Conservation (phyloP, 2,113 vertebrate genomes). For the Leptobrachium leishanense region DNA sequence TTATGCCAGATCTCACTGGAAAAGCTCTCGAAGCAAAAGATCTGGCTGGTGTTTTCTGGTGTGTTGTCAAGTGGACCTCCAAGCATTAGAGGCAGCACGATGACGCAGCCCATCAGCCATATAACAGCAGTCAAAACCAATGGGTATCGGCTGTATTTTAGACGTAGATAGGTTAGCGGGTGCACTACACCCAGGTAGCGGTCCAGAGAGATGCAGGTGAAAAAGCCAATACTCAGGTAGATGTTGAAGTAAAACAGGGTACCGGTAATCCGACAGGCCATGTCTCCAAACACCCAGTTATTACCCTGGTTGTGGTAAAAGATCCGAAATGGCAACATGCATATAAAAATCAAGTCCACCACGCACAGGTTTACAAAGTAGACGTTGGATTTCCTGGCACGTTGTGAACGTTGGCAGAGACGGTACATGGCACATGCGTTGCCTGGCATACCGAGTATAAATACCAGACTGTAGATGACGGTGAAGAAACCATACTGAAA, state of each 20-base stretch:
- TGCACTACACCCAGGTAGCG: constrained; percentile 74
- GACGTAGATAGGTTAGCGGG: constrained; percentile 67
- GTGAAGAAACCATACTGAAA: constrained; percentile 75
- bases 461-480: constrained; percentile 61
- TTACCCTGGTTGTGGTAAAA: constrained; percentile 73
- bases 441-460: constrained; percentile 71
- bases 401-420: constrained; percentile 56
- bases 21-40: constrained; percentile 73
- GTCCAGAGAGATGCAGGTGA: constrained; percentile 75
- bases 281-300: constrained; percentile 72
- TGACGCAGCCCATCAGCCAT: constrained; percentile 54
- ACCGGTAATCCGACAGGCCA: constrained; percentile 64
- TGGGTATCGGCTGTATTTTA: constrained; percentile 44
- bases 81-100: constrained; percentile 54
- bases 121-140: constrained; percentile 45
- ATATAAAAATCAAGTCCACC: constrained; percentile 68
- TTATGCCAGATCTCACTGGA: constrained; percentile 53
- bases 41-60: not conserved
- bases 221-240: constrained; percentile 76
- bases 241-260: constrained; percentile 69
- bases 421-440: constrained; percentile 67
- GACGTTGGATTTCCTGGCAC: constrained; percentile 59
- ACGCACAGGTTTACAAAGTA: constrained; percentile 76
- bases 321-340: constrained; percentile 73
- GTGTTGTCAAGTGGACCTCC: constrained; percentile 56